phyloP scores from a whole-genome alignment of 2,888 invertebrate genomes.

The Nymphalis urticae region DNA sequence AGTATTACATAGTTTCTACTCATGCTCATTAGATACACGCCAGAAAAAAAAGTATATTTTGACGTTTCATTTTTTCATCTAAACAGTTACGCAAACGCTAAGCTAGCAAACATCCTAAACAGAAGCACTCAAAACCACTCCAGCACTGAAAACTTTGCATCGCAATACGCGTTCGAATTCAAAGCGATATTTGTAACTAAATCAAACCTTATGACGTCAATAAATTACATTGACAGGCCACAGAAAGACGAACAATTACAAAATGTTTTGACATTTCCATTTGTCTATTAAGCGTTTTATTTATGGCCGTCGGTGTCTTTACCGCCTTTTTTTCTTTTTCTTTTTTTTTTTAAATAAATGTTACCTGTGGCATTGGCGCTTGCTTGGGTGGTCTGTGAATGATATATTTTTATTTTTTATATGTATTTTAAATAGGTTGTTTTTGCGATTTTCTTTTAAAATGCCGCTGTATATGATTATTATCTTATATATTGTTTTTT shows the following conservation, averaged over 20 bases:
- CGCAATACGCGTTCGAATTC: neutral
- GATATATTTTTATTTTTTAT: neutral
- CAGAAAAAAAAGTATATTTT: no score
- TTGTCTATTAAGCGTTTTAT: slow-evolving; percentile 40
- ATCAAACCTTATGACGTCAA: neutral
- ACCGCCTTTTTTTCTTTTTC: slow-evolving; percentile 23
- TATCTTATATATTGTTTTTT: no score
- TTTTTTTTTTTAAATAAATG: slow-evolving; percentile 1
- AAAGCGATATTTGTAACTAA: neutral
- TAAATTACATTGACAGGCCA: slow-evolving; percentile 2
- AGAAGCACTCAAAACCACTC: no score
- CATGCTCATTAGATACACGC: no score
- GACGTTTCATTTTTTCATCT: no score
- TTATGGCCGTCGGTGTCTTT: slow-evolving; percentile 44
- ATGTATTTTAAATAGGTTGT: neutral
- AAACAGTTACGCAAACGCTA: no score
- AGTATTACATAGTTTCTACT: no score
- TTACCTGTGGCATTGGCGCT: neutral
- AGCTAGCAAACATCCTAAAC: no score
- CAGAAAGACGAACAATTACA: slow-evolving; percentile 31
- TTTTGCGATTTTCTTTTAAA: neutral
- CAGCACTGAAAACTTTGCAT: no score
- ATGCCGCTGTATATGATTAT: no score
- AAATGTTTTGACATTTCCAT: slow-evolving; percentile 46
- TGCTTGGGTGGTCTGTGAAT: neutral